Percentiles rank a stretch among this genome's conserved stretches.
These are phyloP conservation scores for Acanthoscelides obtectus DNA, from an alignment of 2,888 invertebrate species.

Conservation along the genomic window DNA sequence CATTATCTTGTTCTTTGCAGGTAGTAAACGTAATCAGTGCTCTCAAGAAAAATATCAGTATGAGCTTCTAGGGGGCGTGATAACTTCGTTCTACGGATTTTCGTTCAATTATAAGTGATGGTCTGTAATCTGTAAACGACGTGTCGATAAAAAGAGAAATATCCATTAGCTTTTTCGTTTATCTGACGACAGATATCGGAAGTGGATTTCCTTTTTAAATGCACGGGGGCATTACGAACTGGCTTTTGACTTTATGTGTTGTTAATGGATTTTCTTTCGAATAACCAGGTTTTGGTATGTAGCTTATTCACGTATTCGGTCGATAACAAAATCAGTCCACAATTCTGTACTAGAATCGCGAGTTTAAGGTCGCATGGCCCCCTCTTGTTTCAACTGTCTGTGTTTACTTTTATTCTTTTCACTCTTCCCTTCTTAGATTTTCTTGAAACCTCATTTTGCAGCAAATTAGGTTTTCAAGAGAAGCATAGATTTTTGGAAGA, in stretches of 20 bases:
- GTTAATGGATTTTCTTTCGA: not conserved
- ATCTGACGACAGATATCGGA: conserved; percentile 15
- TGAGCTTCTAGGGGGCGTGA: not conserved
- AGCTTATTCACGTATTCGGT: too few relatives aligned
- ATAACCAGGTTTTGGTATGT: too few relatives aligned
- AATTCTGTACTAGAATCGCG: too few relatives aligned
- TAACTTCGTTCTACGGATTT: not conserved
- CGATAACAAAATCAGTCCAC: too few relatives aligned
- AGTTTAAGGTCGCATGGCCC: too few relatives aligned
- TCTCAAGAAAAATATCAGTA: not conserved
- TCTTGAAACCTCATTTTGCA: too few relatives aligned
- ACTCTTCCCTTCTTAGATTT: too few relatives aligned
- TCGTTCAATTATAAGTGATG: not conserved
- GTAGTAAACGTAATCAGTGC: not conserved
- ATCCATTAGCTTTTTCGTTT: conserved; percentile 11
- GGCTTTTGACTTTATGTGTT: not conserved
- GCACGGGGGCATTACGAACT: not conserved
- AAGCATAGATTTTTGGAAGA: too few relatives aligned
- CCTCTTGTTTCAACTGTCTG: too few relatives aligned
- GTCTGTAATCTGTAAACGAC: not conserved
- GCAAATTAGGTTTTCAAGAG: too few relatives aligned
- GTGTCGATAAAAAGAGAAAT: conserved; percentile 11
- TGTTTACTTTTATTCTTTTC: too few relatives aligned
- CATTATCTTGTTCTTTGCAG: too few relatives aligned
- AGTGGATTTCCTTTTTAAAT: conserved; percentile 10